A percentile compares a stretch with the other conserved stretches of the same genome.
Conservation (phyloP, 2,888 invertebrate species). For the Parasteatoda lunata region DNA sequence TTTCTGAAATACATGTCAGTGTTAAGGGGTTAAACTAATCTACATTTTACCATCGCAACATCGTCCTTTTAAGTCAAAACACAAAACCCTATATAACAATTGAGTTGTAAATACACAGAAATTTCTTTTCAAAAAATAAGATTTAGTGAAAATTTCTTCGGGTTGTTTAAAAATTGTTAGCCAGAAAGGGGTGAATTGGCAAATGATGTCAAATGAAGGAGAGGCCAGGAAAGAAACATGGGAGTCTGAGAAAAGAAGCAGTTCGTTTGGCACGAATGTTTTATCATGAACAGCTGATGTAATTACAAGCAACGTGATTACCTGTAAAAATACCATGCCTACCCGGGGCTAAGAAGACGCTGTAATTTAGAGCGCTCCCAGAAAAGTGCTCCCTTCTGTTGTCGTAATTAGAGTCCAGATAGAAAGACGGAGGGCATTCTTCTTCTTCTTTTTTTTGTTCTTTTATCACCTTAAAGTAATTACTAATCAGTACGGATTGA, state of each 20-base stretch:
- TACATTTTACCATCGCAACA: too few relatives aligned
- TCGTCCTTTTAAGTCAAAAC: too few relatives aligned
- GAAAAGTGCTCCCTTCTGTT: constrained; percentile 45
- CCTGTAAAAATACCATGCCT: constrained; percentile 62
- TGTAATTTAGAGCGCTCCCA: constrained; percentile 47
- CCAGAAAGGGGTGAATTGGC: constrained; percentile 42
- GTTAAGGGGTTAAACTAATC: too few relatives aligned
- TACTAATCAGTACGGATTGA: constrained; percentile 48
- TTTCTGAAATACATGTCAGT: too few relatives aligned
- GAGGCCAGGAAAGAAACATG: constrained; percentile 12
- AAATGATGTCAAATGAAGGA: constrained; percentile 16
- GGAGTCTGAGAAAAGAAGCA: constrained; percentile 37
- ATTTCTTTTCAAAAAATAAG: too few relatives aligned
- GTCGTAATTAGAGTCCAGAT: constrained; percentile 63
- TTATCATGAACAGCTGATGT: constrained; percentile 65
- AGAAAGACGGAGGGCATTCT: constrained; percentile 34
- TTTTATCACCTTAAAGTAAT: constrained; percentile 57
- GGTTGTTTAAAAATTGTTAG: too few relatives aligned
- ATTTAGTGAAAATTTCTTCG: too few relatives aligned
- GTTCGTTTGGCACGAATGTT: constrained; percentile 65
- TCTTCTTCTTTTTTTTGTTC: constrained; percentile 8
- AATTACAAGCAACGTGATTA: constrained; percentile 66
- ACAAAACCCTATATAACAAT: too few relatives aligned
- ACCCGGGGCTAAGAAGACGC: constrained; percentile 7
- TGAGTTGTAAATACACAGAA: too few relatives aligned